phyloP scores from a whole-genome alignment of 1,140 invertebrate species.

The Drosophila mayri region DNA sequence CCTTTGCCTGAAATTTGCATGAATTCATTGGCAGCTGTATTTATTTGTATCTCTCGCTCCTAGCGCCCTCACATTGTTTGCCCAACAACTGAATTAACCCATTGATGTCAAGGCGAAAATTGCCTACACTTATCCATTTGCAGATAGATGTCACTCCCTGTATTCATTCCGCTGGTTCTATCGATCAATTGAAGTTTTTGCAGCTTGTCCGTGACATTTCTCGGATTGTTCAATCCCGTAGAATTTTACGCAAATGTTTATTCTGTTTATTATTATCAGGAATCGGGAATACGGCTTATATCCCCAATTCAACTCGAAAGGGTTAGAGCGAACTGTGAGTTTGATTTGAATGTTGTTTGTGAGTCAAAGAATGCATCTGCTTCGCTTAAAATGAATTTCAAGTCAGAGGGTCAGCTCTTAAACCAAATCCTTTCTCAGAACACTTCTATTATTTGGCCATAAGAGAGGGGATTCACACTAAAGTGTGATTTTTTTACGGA shows the following conservation, averaged over 20 bases:
- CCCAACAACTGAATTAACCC: conserved; percentile 49
- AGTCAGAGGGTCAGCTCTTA: conserved; percentile 23
- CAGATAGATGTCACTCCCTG: conserved; percentile 20
- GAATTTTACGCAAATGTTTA: conserved; percentile 70
- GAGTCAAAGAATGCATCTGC: conserved; percentile 48
- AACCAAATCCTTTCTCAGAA: conserved; percentile 61
- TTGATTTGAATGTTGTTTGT: conserved; percentile 18
- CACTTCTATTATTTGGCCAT: conserved; percentile 48
- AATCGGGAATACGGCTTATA: not conserved
- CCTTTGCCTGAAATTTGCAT: conserved; percentile 9
- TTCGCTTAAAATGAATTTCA: conserved; percentile 15
- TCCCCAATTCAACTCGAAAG: conserved; percentile 30
- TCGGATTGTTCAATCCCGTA: conserved; percentile 18
- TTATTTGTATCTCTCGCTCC: conserved; percentile 49
- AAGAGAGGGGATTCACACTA: conserved; percentile 65
- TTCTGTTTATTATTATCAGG: conserved; percentile 2
- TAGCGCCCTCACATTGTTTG: conserved; percentile 55
- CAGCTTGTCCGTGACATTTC: conserved; percentile 68
- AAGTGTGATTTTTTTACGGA: conserved; percentile 57
- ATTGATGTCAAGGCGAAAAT: conserved; percentile 48
- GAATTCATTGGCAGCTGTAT: conserved; percentile 59
- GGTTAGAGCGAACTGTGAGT: conserved; percentile 23
- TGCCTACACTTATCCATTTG: conserved; percentile 27
- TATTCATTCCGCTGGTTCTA: conserved; percentile 1
- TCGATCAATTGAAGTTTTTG: conserved; percentile 67